Evolutionary conservation across 2,888 invertebrate species (phyloP).

Genomic region (Timema cristinae): DNA sequence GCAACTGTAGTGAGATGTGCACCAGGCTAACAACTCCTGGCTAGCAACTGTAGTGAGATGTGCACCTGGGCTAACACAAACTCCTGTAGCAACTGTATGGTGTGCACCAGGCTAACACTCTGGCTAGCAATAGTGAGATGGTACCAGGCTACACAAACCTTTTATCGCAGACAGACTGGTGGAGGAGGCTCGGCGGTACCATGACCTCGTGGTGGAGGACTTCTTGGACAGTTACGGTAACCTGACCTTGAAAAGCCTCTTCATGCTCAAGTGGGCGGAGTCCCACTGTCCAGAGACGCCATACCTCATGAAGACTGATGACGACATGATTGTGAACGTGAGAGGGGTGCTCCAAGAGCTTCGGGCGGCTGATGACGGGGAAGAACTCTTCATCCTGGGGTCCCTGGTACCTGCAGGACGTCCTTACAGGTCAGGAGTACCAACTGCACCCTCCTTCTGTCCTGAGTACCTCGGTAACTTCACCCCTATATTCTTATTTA

Average conservation of each 20-base stretch:
- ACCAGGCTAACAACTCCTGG: no score
- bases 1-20: no score
- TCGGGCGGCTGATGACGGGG: neutral
- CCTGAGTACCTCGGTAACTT: no score
- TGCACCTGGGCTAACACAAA: no score
- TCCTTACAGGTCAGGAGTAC: neutral
- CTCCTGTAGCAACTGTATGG: no score
- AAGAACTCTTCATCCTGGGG: neutral
- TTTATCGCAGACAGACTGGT: conserved; percentile 10
- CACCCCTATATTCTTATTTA: no score
- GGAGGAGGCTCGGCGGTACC: conserved; percentile 15
- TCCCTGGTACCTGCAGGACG: neutral
- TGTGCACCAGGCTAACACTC: no score
- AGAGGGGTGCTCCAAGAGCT: conserved; percentile 1
- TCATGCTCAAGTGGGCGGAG: conserved; percentile 24
- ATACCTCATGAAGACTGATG: conserved; percentile 20
- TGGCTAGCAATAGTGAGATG: no score
- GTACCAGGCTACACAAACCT: no score
- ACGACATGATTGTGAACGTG: conserved; percentile 18
- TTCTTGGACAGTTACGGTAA: conserved; percentile 23
- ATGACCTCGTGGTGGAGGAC: conserved; percentile 23
- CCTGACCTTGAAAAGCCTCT: conserved; percentile 23
- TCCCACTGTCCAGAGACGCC: conserved; percentile 5
- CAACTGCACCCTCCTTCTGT: no score
- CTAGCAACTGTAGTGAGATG: no score